Evolutionary conservation across 2,113 vertebrate species (phyloP).

Genomic region (Sander vitreus): DNA sequence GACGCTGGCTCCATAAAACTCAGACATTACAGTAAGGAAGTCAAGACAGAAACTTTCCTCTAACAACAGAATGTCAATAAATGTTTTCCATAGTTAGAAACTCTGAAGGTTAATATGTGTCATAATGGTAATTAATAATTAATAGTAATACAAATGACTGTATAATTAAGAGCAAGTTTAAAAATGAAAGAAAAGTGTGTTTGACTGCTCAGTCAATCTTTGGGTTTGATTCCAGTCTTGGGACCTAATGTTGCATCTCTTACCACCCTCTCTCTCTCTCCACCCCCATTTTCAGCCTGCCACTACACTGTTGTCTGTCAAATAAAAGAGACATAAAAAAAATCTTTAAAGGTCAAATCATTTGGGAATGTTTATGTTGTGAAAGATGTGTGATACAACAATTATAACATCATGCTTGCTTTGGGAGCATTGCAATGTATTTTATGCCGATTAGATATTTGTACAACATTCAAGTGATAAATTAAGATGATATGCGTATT

Average conservation of each 20-base stretch:
- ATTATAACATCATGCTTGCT: not conserved
- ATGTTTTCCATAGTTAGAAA: not conserved
- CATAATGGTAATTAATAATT: not conserved
- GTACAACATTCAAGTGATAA: not conserved
- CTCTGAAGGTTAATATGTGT: not conserved
- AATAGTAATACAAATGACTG: too few relatives aligned
- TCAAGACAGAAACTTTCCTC: not conserved
- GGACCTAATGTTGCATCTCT: too few relatives aligned
- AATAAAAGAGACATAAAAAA: not conserved
- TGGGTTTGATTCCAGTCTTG: too few relatives aligned
- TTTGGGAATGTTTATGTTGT: not conserved
- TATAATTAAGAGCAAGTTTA: too few relatives aligned
- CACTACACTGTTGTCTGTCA: too few relatives aligned
- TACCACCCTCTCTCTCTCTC: too few relatives aligned
- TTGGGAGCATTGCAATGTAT: not conserved
- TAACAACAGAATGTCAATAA: not conserved
- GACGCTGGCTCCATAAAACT: not conserved
- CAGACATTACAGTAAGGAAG: not conserved
- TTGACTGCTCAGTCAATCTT: too few relatives aligned
- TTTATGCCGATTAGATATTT: not conserved
- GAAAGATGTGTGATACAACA: not conserved
- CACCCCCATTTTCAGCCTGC: too few relatives aligned
- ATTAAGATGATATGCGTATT: not conserved
- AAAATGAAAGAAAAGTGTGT: too few relatives aligned
- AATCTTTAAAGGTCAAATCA: not conserved